phyloP scores from a whole-genome alignment of 2,888 invertebrate genomes.

The Cephus rjabovi region DNA sequence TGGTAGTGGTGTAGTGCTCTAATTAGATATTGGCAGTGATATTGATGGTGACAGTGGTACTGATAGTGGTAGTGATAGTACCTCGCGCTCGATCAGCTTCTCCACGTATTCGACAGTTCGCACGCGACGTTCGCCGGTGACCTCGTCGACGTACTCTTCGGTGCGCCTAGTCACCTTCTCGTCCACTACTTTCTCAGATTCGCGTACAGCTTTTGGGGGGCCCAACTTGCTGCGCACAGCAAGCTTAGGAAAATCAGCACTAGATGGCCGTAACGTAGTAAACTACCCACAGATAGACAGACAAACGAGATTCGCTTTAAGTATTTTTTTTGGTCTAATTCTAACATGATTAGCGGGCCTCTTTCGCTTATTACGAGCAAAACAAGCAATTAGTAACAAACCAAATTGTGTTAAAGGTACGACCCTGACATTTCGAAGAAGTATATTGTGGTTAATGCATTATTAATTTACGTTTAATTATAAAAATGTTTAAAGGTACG shows the following conservation, averaged over 20 bases:
- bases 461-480: slow-evolving; percentile 19
- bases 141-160: slow-evolving; percentile 88
- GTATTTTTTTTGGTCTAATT: slow-evolving; percentile 16
- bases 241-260: slow-evolving; percentile 83
- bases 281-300: slow-evolving; percentile 58
- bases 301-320: slow-evolving; percentile 55
- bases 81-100: slow-evolving; percentile 96
- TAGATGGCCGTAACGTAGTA: slow-evolving; percentile 71
- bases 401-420: slow-evolving; percentile 9
- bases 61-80: slow-evolving; percentile 64
- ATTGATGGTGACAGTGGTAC: not conserved
- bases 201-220: slow-evolving; percentile 84
- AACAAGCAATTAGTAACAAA: slow-evolving; percentile 18
- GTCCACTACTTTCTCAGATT: slow-evolving; percentile 89
- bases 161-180: slow-evolving; percentile 89
- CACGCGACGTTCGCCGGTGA: slow-evolving; percentile 86
- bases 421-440: not conserved
- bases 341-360: slow-evolving; percentile 1
- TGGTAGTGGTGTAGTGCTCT: not conserved
- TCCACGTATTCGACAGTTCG: slow-evolving; percentile 94
- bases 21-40: not conserved
- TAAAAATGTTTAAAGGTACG: not conserved
- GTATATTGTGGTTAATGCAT: slow-evolving; percentile 15
- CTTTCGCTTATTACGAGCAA: slow-evolving; percentile 13
- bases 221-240: slow-evolving; percentile 89